Conservation (phyloP, 2,888 invertebrate genomes). For the Trachelus stipa region DNA sequence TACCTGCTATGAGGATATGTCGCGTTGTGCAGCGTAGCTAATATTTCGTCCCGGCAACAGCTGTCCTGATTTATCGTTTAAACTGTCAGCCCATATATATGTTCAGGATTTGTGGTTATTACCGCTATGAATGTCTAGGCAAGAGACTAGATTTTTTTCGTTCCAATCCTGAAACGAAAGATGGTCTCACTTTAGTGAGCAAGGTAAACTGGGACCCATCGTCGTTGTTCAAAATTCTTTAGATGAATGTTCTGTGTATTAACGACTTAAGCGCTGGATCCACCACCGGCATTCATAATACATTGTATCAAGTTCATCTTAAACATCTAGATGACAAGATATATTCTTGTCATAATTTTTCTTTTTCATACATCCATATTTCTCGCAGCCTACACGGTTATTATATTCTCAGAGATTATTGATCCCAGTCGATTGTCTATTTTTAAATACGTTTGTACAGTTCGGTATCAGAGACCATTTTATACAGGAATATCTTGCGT, state of each 20-base stretch:
- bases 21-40: constrained; percentile 50
- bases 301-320: background rate
- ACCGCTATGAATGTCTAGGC: constrained; percentile 45
- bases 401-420: background rate
- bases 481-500: background rate
- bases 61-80: constrained; percentile 50
- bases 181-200: constrained; percentile 46
- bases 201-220: constrained; percentile 51
- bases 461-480: background rate
- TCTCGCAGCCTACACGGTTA: background rate
- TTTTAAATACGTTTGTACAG: background rate
- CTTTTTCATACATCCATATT: background rate
- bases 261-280: constrained; percentile 28
- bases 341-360: background rate
- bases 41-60: constrained; percentile 46
- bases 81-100: constrained; percentile 47
- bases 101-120: constrained; percentile 55
- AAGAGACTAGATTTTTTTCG: constrained; percentile 40
- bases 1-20: constrained; percentile 64
- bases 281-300: constrained; percentile 26
- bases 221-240: constrained; percentile 35
- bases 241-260: constrained; percentile 47
- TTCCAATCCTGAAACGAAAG: constrained; percentile 41
- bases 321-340: background rate
- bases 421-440: background rate